Percentiles rank a stretch among this genome's conserved stretches.
phyloP scores from a whole-genome alignment of 2,888 invertebrate genomes.

The Hyalella azteca region DNA sequence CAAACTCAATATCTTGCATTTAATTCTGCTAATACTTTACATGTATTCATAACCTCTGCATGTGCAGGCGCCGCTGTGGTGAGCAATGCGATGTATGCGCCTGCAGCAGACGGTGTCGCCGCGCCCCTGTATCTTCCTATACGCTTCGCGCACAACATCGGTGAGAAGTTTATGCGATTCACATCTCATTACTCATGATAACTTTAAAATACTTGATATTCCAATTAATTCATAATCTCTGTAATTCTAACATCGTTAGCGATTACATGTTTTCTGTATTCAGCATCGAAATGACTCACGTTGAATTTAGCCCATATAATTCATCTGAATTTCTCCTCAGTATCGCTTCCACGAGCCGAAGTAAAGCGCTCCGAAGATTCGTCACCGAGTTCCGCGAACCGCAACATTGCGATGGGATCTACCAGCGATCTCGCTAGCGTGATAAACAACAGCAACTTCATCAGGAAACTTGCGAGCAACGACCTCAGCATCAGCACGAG shows the following conservation, averaged over 20 bases:
- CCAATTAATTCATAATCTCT: too few species aligned
- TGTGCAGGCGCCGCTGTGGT: not conserved
- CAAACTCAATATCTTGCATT: too few species aligned
- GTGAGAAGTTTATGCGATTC: not conserved
- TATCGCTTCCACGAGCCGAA: not conserved
- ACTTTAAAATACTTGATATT: too few species aligned
- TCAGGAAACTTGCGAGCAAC: not conserved
- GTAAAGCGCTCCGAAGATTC: not conserved
- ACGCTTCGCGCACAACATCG: not conserved
- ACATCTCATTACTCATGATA: too few species aligned
- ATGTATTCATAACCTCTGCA: too few species aligned
- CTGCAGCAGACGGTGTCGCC: not conserved
- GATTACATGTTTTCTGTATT: too few species aligned
- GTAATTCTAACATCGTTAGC: too few species aligned
- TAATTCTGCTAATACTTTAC: too few species aligned
- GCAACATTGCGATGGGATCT: not conserved
- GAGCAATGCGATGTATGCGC: not conserved
- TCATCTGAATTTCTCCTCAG: not conserved
- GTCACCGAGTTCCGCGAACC: not conserved
- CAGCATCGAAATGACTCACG: too few species aligned
- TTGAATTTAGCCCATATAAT: too few species aligned
- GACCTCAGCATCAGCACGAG: slow-evolving; percentile 1
- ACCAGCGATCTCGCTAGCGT: not conserved
- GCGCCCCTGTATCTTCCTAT: slow-evolving; percentile 2
- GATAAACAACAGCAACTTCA: not conserved